phyloP scores from a whole-genome alignment of 2,113 vertebrate species.

The Vicugna pacos region DNA sequence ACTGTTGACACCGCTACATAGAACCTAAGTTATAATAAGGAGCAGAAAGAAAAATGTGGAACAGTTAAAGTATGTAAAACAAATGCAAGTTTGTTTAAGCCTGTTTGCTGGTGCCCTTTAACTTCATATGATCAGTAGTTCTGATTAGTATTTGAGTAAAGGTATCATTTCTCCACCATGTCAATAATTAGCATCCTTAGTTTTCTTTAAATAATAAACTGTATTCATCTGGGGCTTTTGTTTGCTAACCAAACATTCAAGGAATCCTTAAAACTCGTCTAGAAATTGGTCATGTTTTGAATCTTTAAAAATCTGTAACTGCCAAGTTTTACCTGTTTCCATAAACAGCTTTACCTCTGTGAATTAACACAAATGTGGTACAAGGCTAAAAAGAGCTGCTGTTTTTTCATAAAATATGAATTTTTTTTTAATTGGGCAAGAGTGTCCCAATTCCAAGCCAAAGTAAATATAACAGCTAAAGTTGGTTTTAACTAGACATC shows the following conservation, averaged over 20 bases:
- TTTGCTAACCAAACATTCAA: neutral
- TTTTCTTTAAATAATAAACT: conserved; percentile 47
- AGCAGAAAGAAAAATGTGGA: neutral
- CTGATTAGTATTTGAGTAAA: neutral
- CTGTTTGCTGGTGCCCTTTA: neutral
- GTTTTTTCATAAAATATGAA: conserved; percentile 48
- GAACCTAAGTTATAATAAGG: neutral
- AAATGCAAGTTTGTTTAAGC: conserved; percentile 4
- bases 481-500: conserved; percentile 48
- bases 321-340: neutral
- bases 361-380: neutral
- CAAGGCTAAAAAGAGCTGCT: neutral
- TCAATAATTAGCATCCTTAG: conserved; percentile 30
- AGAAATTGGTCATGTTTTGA: neutral
- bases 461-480: neutral
- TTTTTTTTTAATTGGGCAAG: neutral
- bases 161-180: neutral
- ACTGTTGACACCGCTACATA: neutral
- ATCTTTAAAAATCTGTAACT: neutral
- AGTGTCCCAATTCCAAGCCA: neutral
- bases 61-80: neutral
- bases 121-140: neutral
- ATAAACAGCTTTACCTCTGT: neutral
- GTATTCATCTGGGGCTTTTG: neutral
- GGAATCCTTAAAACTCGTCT: neutral